Base-by-base conservation (phyloP, 1,140 invertebrate species). In the Trichonephila clavata region DNA sequence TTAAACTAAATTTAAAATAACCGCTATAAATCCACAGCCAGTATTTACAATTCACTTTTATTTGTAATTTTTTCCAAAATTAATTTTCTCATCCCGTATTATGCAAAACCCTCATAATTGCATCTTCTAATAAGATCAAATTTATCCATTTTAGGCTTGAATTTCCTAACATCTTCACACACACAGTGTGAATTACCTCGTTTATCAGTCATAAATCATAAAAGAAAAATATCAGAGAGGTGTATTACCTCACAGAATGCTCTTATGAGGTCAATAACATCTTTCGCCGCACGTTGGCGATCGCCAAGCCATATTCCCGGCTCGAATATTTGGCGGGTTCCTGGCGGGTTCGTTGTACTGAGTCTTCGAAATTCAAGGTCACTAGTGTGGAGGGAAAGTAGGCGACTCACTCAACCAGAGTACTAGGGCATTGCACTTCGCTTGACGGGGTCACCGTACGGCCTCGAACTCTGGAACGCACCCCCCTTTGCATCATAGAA, bases 331-430 rank as follows among this genome's bases (percentile, higher is more conserved):
- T 90, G 89, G 89, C 89, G 89, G 8, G n/a, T 14, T 87, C 60
- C 3, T 43, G 71, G 18, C 71, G 8, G 89, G 89, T 71, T 90
- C 81, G 71, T 57, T 27, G 80, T 71, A 50, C 71, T 50, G 27
- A 7, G 20, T 2, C 27, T 6, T 63, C 81, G 63, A 65, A 86
- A 92, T 92, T 92, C 91, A 92, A 92, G 91, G 91, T 92, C 91
- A 92, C 91, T 92, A 92, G 91, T 86, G 91, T 86, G 63, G 71
- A 84, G 91, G 91, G 83, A 92, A 92, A 92, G 91, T 92, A 92
- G 91, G 91, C 91, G 50, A 92, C 80, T 92, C 88, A 80, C 68
- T 90, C 88, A 90, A 39, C 77, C 90, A 91, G 90, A 86, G 91
- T 92, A 92, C 80, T 92, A 77, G 91, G 91, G 83, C 91, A 86